These are phyloP conservation scores for Penaeus chinensis DNA, from an alignment of 1,140 invertebrate species.

Conservation along the genomic window DNA sequence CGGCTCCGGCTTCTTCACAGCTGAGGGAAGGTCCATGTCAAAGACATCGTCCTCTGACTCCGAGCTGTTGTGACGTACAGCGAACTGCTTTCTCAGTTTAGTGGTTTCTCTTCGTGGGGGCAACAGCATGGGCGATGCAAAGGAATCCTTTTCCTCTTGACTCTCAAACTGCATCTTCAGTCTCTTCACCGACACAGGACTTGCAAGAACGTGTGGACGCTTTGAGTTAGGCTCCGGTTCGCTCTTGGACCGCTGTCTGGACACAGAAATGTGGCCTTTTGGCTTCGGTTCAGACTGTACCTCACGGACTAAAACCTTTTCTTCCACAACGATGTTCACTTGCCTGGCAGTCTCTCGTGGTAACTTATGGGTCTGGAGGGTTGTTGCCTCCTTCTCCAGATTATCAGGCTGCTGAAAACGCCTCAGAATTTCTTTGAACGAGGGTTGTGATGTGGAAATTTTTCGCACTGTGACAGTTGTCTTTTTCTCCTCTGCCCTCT, in stretches of 20 bases:
- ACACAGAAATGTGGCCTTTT: background rate
- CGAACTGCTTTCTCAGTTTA: background rate
- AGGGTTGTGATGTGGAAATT: background rate
- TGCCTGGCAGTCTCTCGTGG: background rate
- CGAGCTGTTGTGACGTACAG: background rate
- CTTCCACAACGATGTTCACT: background rate
- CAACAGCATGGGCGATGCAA: too few relatives aligned
- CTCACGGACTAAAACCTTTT: background rate
- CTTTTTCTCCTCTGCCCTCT: background rate
- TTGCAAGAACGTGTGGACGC: background rate
- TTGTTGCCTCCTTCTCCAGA: background rate
- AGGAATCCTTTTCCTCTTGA: background rate
- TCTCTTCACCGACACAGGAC: conserved; percentile 29
- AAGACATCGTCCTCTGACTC: too few relatives aligned
- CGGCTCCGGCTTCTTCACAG: too few relatives aligned
- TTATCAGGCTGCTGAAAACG: background rate
- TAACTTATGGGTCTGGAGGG: background rate
- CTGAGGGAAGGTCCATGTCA: too few relatives aligned
- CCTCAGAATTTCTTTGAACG: background rate
- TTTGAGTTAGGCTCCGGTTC: conserved; percentile 8
- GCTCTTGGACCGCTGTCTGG: conserved; percentile 22
- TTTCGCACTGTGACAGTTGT: too few relatives aligned
- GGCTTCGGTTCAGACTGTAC: background rate
- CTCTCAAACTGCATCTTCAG: conserved; percentile 48
- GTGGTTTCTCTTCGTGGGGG: too few relatives aligned